Conservation (phyloP, 2,888 invertebrate species). For the Thymelicus lineola region DNA sequence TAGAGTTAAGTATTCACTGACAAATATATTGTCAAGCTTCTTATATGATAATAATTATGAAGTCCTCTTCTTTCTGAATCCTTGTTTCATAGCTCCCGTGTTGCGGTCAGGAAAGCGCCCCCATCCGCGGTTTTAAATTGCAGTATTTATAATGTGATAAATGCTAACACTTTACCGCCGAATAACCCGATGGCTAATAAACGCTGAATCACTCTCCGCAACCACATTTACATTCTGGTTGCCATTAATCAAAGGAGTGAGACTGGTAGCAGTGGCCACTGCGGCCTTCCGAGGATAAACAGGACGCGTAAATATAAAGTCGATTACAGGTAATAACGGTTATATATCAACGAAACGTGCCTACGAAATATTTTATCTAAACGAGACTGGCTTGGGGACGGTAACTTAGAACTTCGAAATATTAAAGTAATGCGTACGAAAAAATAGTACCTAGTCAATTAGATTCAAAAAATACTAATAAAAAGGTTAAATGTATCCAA, state of each 20-base stretch:
- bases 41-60: too few relatives aligned
- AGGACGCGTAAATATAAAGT: slow-evolving; percentile 17
- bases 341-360: slow-evolving; percentile 1
- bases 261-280: slow-evolving; percentile 12
- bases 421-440: neutral
- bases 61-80: neutral
- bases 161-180: slow-evolving; percentile 43
- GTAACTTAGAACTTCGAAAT: too few relatives aligned
- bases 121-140: slow-evolving; percentile 26
- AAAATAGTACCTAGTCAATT: too few relatives aligned
- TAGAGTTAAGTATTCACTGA: too few relatives aligned
- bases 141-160: slow-evolving; percentile 44
- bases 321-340: slow-evolving; percentile 6
- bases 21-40: too few relatives aligned
- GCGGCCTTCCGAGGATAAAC: slow-evolving; percentile 41
- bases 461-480: too few relatives aligned
- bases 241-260: slow-evolving; percentile 31
- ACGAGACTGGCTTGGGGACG: neutral
- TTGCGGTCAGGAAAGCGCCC: neutral
- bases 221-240: slow-evolving; percentile 46
- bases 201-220: slow-evolving; percentile 16
- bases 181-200: slow-evolving; percentile 39
- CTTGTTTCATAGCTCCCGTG: neutral
- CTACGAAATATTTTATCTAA: neutral
- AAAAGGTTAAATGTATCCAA: too few relatives aligned